A percentile compares a stretch with the other conserved stretches of the same genome.
Evolutionary conservation across 1,140 invertebrate genomes (phyloP).

Genomic region (Varroa destructor): DNA sequence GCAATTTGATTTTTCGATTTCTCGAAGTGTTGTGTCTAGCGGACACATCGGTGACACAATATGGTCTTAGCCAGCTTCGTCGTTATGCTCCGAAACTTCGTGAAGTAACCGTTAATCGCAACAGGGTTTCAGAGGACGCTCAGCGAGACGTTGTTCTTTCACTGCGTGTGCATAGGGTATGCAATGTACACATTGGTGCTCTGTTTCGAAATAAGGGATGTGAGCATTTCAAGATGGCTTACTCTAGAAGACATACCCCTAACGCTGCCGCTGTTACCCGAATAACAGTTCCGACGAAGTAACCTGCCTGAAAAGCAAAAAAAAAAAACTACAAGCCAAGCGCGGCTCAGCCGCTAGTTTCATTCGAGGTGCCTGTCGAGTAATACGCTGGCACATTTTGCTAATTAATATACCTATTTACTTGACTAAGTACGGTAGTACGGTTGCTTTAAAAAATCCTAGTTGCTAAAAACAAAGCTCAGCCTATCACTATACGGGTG

Average conservation of each 20-base stretch:
- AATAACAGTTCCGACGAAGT: too few species aligned
- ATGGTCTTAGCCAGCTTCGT: background rate
- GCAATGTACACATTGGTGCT: slow-evolving; percentile 20
- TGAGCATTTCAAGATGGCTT: background rate
- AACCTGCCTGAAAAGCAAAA: too few species aligned
- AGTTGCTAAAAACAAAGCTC: too few species aligned
- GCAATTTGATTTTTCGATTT: background rate
- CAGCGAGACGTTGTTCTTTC: background rate
- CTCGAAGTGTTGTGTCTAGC: slow-evolving; percentile 12
- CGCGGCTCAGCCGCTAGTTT: too few species aligned
- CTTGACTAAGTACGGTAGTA: too few species aligned
- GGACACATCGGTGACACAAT: background rate
- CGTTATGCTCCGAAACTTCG: background rate
- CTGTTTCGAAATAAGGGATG: slow-evolving; percentile 10
- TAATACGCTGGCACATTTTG: too few species aligned
- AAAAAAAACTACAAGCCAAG: too few species aligned
- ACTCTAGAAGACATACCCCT: background rate
- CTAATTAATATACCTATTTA: too few species aligned
- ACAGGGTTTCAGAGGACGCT: background rate
- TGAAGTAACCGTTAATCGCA: slow-evolving; percentile 10
- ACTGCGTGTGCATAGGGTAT: background rate
- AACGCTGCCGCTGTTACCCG: too few species aligned
- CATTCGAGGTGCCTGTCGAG: too few species aligned
- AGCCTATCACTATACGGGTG: too few species aligned
- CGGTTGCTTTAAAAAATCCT: too few species aligned